Percentiles rank a stretch among this genome's conserved stretches.
Evolutionary conservation across 2,888 invertebrate genomes (phyloP).

Genomic region (Metallyticus violacea): DNA sequence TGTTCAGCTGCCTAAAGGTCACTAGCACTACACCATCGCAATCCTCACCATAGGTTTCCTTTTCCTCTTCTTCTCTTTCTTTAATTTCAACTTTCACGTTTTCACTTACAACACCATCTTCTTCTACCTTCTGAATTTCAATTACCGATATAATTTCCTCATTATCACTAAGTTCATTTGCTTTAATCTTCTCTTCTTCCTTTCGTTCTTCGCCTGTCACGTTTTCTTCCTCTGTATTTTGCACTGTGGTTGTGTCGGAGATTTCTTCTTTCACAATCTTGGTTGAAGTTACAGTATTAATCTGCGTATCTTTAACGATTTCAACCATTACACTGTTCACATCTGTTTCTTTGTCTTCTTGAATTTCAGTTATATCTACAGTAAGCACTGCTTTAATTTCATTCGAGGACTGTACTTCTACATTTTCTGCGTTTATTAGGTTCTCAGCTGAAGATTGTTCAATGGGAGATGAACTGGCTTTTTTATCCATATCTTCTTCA

Average conservation of each 20-base stretch:
- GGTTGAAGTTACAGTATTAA: background rate
- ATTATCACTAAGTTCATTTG: background rate
- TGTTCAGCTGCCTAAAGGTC: background rate
- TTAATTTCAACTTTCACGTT: slow-evolving; percentile 47
- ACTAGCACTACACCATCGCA: background rate
- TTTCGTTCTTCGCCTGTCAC: too few relatives aligned
- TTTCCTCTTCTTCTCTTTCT: slow-evolving; percentile 24
- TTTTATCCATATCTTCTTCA: background rate
- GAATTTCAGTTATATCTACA: background rate
- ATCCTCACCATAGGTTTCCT: background rate
- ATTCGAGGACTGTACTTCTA: background rate
- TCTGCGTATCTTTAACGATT: background rate
- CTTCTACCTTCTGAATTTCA: slow-evolving; percentile 4
- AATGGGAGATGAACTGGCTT: background rate
- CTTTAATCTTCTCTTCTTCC: background rate
- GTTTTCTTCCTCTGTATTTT: background rate
- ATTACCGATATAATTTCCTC: slow-evolving; percentile 20
- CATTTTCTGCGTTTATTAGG: background rate
- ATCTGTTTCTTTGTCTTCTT: background rate
- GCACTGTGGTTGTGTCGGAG: background rate
- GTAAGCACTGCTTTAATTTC: background rate
- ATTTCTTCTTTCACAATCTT: too few relatives aligned
- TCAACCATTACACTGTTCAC: background rate
- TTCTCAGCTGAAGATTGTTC: background rate
- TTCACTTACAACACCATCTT: slow-evolving; percentile 42